These are phyloP conservation scores for Galeopsomyia nigrocyanea DNA, from an alignment of 2,888 invertebrate genomes.

Conservation along the genomic window DNA sequence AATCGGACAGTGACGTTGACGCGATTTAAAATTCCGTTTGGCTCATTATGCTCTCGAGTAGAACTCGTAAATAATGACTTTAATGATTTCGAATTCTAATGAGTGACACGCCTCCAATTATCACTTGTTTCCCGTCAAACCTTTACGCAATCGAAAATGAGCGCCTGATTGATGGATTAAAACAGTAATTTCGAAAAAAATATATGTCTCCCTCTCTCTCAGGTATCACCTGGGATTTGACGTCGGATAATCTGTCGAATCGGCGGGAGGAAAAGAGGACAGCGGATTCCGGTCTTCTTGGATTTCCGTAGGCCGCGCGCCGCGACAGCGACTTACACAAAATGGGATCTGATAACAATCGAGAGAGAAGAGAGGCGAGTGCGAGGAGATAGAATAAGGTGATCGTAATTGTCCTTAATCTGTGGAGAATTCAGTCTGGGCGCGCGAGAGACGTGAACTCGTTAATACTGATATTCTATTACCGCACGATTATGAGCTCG, in stretches of 20 bases:
- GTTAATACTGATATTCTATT: constrained; percentile 45
- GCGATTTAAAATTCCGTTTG: background rate
- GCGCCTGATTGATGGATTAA: too few species aligned
- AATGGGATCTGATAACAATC: constrained; percentile 41
- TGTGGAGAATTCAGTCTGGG: background rate
- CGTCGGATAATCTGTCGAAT: background rate
- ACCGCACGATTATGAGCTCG: constrained; percentile 53
- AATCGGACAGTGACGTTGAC: constrained; percentile 3
- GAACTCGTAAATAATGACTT: too few species aligned
- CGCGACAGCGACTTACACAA: constrained; percentile 5
- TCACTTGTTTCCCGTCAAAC: too few species aligned
- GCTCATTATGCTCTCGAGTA: background rate
- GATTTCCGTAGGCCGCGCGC: constrained; percentile 4
- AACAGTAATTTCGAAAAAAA: too few species aligned
- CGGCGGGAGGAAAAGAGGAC: background rate
- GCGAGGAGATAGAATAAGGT: too few species aligned
- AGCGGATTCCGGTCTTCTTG: constrained; percentile 7
- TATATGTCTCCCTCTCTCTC: too few species aligned
- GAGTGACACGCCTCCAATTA: too few species aligned
- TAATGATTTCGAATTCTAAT: too few species aligned
- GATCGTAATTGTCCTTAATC: constrained; percentile 47
- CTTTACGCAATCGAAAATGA: too few species aligned
- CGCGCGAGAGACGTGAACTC: constrained; percentile 36
- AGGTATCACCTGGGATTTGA: too few species aligned
- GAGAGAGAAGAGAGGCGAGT: background rate